A percentile compares a stretch with the other conserved stretches of the same genome.
These are phyloP conservation scores for Stenoptilia bipunctidactyla DNA, from an alignment of 2,888 invertebrate genomes.

Conservation along the genomic window DNA sequence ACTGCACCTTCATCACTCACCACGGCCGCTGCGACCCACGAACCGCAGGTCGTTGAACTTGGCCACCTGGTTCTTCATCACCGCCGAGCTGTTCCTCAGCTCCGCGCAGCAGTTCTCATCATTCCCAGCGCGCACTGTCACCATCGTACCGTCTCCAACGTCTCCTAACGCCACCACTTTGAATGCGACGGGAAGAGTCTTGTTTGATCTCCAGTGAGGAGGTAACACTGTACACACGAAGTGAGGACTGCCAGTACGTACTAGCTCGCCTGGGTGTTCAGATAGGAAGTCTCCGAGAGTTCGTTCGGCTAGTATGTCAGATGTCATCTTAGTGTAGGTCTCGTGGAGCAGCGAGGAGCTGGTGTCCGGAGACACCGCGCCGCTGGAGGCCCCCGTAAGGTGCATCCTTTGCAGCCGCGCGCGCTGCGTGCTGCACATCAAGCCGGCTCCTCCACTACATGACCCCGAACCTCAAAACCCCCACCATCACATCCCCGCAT, in stretches of 20 bases:
- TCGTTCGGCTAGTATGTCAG: conserved; percentile 89
- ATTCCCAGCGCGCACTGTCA: conserved; percentile 96
- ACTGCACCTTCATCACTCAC: conserved; percentile 79
- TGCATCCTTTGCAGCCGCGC: conserved; percentile 66
- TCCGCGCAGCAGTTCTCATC: conserved; percentile 99
- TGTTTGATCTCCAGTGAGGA: conserved; percentile 97
- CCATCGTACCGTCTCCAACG: conserved; percentile 95
- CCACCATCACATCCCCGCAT: conserved; percentile 36
- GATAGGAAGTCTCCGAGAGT: conserved; percentile 89
- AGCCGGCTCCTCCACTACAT: conserved; percentile 30
- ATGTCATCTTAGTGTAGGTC: conserved; percentile 90
- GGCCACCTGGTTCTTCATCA: conserved; percentile 98
- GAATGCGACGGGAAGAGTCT: conserved; percentile 96
- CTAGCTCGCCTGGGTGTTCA: conserved; percentile 92
- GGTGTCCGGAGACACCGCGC: conserved; percentile 78
- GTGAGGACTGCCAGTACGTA: conserved; percentile 93
- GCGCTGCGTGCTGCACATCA: conserved; percentile 67
- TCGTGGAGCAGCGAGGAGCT: conserved; percentile 81
- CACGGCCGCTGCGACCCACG: conserved; percentile 98
- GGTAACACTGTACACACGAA: conserved; percentile 96
- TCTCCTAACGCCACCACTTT: conserved; percentile 96
- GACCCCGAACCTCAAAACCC: conserved; percentile 40
- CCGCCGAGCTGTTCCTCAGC: conserved; percentile 92
- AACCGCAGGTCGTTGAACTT: conserved; percentile 99
- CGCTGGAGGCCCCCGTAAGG: conserved; percentile 62